Evolutionary conservation across 2,113 vertebrate species (phyloP).

Genomic region (Polyodon spathula): DNA sequence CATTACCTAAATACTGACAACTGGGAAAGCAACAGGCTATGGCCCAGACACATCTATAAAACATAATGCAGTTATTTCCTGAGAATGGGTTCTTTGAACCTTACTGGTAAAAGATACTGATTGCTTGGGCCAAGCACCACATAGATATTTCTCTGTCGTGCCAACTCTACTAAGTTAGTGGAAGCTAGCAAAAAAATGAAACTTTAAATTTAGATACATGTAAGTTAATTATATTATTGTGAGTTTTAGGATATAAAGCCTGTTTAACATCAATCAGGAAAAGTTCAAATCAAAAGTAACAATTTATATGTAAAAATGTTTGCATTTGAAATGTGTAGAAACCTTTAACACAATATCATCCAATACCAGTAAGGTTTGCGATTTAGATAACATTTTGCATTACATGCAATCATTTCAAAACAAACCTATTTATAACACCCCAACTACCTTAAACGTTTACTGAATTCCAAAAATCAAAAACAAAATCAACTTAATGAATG

Average conservation of each 20-base stretch:
- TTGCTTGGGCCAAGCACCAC: conserved; percentile 16
- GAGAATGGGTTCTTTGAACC: conserved; percentile 85
- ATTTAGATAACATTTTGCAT: conserved; percentile 23
- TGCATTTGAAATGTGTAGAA: conserved; percentile 14
- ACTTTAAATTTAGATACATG: too few species aligned
- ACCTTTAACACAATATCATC: too few species aligned
- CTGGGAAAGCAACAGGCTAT: conserved; percentile 57
- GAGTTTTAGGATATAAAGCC: too few species aligned
- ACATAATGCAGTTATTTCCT: conserved; percentile 74
- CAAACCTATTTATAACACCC: conserved; percentile 16
- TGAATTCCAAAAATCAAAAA: conserved; percentile 20
- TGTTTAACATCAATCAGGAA: too few species aligned
- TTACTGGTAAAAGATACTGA: conserved; percentile 70
- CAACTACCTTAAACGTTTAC: conserved; percentile 25
- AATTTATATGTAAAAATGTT: conserved; percentile 17
- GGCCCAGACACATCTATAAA: conserved; percentile 66
- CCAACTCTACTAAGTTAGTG: too few species aligned
- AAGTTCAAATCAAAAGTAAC: too few species aligned
- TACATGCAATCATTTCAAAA: conserved; percentile 22
- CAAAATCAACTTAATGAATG: conserved; percentile 47
- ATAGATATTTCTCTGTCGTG: too few species aligned
- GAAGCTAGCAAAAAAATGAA: too few species aligned
- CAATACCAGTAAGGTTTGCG: conserved; percentile 49
- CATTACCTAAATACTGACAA: conserved; percentile 33
- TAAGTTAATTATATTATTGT: too few species aligned